Evolutionary conservation across 2,797 vertebrate species (phyloP).

Genomic region (Paedocypris micromegethes): DNA sequence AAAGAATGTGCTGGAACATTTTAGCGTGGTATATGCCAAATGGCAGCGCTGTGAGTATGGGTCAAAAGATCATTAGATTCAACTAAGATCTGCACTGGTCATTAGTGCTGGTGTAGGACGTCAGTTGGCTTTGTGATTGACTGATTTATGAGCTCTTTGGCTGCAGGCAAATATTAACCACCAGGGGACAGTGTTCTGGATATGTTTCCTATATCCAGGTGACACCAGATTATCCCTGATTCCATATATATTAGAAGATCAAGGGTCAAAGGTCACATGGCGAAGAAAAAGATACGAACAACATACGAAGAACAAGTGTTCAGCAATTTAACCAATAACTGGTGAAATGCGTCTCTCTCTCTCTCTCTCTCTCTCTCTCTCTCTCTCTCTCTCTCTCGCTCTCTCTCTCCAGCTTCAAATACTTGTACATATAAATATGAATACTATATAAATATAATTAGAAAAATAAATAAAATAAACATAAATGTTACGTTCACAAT

Average conservation of each 20-base stretch:
- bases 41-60: neutral
- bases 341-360: neutral
- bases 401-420: too few species aligned
- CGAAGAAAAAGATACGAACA: too few species aligned
- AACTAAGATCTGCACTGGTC: neutral
- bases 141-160: neutral
- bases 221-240: too few species aligned
- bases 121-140: neutral
- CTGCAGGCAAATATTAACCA: neutral
- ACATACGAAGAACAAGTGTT: neutral
- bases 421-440: too few species aligned
- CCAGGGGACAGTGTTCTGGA: conserved; percentile 16
- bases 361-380: neutral
- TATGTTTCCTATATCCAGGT: too few species aligned
- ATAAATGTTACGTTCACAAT: too few species aligned
- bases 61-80: neutral
- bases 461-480: too few species aligned
- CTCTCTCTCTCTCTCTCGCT: conserved; percentile 6
- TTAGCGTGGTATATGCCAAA: neutral
- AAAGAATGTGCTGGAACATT: neutral
- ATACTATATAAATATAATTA: too few species aligned
- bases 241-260: too few species aligned
- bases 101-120: neutral
- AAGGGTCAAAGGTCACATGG: too few species aligned
- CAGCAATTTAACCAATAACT: neutral